These are phyloP conservation scores for Emmelina monodactyla DNA, from an alignment of 2,888 invertebrate genomes.

Conservation along the genomic window DNA sequence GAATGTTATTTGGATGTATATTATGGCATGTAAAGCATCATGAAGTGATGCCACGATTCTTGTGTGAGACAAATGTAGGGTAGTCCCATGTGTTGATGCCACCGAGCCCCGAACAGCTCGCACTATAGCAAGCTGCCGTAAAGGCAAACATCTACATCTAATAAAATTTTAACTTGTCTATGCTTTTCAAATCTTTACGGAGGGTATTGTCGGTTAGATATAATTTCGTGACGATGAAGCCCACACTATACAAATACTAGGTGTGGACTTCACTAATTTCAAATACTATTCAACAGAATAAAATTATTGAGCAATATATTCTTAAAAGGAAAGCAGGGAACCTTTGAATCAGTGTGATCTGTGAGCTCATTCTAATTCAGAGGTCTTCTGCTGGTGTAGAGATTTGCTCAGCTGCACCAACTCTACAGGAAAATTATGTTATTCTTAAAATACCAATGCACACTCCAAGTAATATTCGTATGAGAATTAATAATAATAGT, in stretches of 20 bases:
- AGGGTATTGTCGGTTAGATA: constrained; percentile 66
- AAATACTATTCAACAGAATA: constrained; percentile 58
- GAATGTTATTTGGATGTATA: constrained; percentile 7
- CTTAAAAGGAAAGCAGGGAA: constrained; percentile 37
- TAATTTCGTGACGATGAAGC: constrained; percentile 47
- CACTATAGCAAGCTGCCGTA: constrained; percentile 39
- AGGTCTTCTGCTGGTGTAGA: constrained; percentile 27
- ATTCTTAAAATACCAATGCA: constrained; percentile 56
- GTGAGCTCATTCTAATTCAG: neutral
- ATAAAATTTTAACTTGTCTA: constrained; percentile 52
- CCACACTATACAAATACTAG: constrained; percentile 47
- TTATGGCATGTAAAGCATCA: constrained; percentile 32
- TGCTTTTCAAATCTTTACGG: constrained; percentile 49
- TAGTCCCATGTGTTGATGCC: constrained; percentile 31
- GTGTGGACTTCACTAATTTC: constrained; percentile 54
- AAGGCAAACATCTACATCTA: constrained; percentile 61
- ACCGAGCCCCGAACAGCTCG: constrained; percentile 42
- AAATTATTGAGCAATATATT: constrained; percentile 65
- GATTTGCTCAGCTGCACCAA: constrained; percentile 65
- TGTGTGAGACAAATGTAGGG: neutral
- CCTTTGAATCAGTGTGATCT: neutral
- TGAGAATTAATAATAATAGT: constrained; percentile 36
- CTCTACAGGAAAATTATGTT: constrained; percentile 54
- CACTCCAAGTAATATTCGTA: constrained; percentile 56
- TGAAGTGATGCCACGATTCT: constrained; percentile 14